These are phyloP conservation scores for Daboia siamensis DNA, from an alignment of 2,113 vertebrate species.

Conservation along the genomic window DNA sequence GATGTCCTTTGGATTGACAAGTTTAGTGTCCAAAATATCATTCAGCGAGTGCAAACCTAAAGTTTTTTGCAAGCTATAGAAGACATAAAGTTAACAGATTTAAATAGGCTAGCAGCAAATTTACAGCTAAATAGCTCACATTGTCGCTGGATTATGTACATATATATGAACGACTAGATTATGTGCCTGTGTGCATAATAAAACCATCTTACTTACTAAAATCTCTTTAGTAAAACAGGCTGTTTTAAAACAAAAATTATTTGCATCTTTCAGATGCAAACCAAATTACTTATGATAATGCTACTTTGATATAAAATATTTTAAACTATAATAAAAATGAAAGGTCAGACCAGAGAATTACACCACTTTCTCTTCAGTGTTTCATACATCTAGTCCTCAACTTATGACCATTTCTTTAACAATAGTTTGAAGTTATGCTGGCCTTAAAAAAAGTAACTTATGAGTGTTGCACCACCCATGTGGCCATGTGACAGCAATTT, in stretches of 20 bases:
- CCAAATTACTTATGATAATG: not conserved
- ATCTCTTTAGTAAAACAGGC: not conserved
- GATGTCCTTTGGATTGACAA: constrained; percentile 77
- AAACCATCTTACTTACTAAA: not conserved
- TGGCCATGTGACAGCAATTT: not conserved
- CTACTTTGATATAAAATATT: not conserved
- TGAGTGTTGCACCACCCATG: too few relatives aligned
- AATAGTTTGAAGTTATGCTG: not conserved
- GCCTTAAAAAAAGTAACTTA: not conserved
- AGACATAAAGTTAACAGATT: constrained; percentile 1
- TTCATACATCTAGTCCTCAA: not conserved
- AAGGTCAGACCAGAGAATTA: not conserved
- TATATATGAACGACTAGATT: not conserved
- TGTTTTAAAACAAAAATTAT: not conserved
- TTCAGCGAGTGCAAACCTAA: constrained; percentile 80
- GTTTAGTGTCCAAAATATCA: constrained; percentile 75
- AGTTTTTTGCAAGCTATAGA: constrained; percentile 76
- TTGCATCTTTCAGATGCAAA: not conserved
- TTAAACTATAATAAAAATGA: not conserved
- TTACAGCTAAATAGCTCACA: not conserved
- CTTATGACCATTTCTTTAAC: not conserved
- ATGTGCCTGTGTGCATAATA: not conserved
- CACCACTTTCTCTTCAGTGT: not conserved
- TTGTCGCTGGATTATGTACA: not conserved
- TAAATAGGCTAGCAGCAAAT: not conserved